Percentiles rank a stretch among this genome's conserved stretches.
These are phyloP conservation scores for Lepidocyrtoides sp. DNA, from an alignment of 2,888 invertebrate genomes.

Conservation along the genomic window DNA sequence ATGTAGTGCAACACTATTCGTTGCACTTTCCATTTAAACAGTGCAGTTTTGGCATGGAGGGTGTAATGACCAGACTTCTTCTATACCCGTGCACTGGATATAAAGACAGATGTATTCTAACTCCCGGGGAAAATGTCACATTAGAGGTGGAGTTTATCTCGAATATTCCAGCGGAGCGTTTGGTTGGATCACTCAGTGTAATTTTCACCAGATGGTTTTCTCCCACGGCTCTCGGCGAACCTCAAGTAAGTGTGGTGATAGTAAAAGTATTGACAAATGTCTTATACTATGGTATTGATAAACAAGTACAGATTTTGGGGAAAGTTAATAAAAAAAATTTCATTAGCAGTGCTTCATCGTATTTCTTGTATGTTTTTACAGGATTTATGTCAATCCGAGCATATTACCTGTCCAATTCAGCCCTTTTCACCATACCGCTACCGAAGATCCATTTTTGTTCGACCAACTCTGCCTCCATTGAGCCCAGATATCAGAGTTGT, in stretches of 20 bases:
- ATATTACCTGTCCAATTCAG: slow-evolving; percentile 72
- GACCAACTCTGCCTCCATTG: slow-evolving; percentile 40
- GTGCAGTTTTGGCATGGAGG: slow-evolving; percentile 74
- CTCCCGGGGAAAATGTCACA: slow-evolving; percentile 74
- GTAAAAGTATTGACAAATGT: not conserved
- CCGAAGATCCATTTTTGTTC: slow-evolving; percentile 66
- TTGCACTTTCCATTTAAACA: slow-evolving; percentile 58
- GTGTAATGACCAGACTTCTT: slow-evolving; percentile 68
- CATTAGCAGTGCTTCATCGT: not conserved
- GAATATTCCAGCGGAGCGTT: slow-evolving; percentile 21
- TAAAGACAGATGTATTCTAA: slow-evolving; percentile 64
- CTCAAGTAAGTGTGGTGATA: slow-evolving; percentile 59
- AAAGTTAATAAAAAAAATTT: slow-evolving; percentile 2
- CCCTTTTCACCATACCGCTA: slow-evolving; percentile 67
- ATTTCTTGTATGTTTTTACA: slow-evolving; percentile 38
- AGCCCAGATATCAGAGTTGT: slow-evolving; percentile 74
- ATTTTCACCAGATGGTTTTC: slow-evolving; percentile 55
- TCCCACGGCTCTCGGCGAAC: slow-evolving; percentile 62
- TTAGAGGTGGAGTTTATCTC: slow-evolving; percentile 78
- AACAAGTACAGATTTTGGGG: not conserved
- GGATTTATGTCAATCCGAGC: slow-evolving; percentile 76
- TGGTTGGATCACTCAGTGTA: slow-evolving; percentile 68
- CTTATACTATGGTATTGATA: not conserved
- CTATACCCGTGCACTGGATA: slow-evolving; percentile 60
- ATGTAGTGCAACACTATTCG: slow-evolving; percentile 16